A percentile compares a stretch with the other conserved stretches of the same genome.
phyloP scores from a whole-genome alignment of 1,140 invertebrate genomes.

The Drosophila lacertosa region DNA sequence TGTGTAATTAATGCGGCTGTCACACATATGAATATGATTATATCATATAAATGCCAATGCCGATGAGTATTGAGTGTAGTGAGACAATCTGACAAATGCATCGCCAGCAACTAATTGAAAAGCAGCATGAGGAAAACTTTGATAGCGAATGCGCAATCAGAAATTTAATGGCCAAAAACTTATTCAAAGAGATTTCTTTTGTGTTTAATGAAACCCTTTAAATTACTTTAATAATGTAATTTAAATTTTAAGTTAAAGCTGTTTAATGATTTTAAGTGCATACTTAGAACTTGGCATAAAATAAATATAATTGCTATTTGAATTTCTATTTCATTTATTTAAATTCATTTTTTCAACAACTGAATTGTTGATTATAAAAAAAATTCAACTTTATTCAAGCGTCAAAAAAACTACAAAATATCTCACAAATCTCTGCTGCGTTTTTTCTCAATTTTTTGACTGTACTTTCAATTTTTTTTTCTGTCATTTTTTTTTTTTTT shows the following conservation, averaged over 20 bases:
- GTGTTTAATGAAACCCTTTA: too few relatives aligned
- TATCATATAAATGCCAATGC: conserved; percentile 32
- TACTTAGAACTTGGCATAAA: too few relatives aligned
- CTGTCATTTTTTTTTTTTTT: conserved; percentile 1
- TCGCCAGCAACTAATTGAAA: conserved; percentile 26
- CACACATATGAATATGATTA: conserved; percentile 55
- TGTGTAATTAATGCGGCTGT: conserved; percentile 58
- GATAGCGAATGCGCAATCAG: not conserved
- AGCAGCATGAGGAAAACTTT: conserved; percentile 16
- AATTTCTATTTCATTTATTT: too few relatives aligned
- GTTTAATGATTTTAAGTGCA: too few relatives aligned
- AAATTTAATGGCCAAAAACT: not conserved
- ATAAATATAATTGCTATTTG: too few relatives aligned
- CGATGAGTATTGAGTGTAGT: conserved; percentile 1
- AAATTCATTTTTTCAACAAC: too few relatives aligned
- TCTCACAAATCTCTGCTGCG: conserved; percentile 21
- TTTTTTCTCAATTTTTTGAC: too few relatives aligned
- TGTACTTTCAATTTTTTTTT: conserved; percentile 5
- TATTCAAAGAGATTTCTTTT: not conserved
- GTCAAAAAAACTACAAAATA: not conserved
- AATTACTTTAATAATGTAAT: too few relatives aligned
- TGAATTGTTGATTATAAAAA: too few relatives aligned
- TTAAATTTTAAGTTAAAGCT: too few relatives aligned
- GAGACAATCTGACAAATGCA: conserved; percentile 5
- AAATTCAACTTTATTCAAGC: not conserved